Conservation (phyloP, 2,113 vertebrate species). For the Mixornis gularis region DNA sequence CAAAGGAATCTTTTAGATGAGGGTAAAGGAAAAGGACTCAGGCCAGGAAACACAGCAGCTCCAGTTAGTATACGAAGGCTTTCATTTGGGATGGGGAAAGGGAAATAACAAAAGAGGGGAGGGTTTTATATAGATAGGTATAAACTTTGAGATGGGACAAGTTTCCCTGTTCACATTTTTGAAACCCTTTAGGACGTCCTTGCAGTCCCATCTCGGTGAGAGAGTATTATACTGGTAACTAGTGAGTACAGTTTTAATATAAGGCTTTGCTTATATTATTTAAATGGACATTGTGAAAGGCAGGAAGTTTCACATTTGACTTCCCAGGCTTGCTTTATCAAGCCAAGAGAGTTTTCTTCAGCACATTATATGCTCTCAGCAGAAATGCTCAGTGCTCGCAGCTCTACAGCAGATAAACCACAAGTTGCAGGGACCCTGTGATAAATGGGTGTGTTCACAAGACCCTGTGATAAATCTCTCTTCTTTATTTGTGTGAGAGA, state of each 20-base stretch:
- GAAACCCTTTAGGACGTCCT: neutral
- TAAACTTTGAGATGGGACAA: conserved; percentile 34
- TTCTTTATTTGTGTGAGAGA: neutral
- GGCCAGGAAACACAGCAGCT: conserved; percentile 68
- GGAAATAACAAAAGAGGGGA: neutral
- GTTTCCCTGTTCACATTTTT: neutral
- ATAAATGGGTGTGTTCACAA: neutral
- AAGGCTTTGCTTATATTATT: conserved; percentile 40
- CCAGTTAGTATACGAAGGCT: conserved; percentile 12
- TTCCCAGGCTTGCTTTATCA: neutral
- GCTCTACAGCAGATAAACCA: neutral
- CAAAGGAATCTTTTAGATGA: conserved; percentile 65
- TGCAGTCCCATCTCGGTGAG: neutral
- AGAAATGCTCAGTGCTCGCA: neutral
- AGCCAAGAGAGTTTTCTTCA: neutral
- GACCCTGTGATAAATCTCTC: neutral
- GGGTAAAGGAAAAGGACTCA: conserved; percentile 71
- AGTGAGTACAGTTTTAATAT: neutral
- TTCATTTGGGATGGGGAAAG: neutral
- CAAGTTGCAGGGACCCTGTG: neutral
- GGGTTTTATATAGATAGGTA: conserved; percentile 19
- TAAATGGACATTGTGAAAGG: neutral
- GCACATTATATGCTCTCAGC: neutral
- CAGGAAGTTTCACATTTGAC: neutral
- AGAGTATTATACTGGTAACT: conserved; percentile 23